A percentile compares a stretch with the other conserved stretches of the same genome.
Conservation (phyloP, 2,113 vertebrate species). For the Corydoras sp. region DNA sequence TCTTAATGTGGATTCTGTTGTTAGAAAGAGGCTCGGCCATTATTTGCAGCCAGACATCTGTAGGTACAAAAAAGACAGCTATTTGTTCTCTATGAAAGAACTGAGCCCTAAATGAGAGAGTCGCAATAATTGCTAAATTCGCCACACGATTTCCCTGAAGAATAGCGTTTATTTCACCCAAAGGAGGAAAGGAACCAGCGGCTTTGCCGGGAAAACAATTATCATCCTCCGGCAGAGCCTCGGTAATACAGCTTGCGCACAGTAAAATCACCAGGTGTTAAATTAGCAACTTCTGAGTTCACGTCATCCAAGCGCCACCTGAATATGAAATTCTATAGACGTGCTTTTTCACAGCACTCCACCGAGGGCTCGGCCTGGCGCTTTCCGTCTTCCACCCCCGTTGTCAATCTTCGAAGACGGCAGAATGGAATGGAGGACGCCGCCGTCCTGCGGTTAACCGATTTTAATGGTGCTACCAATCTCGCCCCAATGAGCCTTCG, state of each 20-base stretch:
- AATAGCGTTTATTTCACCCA: constrained; percentile 21
- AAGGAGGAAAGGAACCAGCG: neutral
- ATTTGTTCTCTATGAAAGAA: constrained; percentile 2
- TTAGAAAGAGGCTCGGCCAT: neutral
- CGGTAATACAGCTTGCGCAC: constrained; percentile 1
- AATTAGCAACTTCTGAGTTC: constrained; percentile 18
- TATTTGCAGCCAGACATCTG: constrained; percentile 13
- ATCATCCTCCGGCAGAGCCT: constrained; percentile 12
- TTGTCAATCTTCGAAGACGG: constrained; percentile 1
- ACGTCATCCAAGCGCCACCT: neutral
- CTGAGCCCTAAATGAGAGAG: constrained; percentile 10
- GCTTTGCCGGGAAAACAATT: constrained; percentile 11
- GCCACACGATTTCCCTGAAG: constrained; percentile 5
- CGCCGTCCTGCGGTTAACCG: constrained; percentile 27
- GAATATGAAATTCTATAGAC: neutral
- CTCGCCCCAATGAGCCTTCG: constrained; percentile 23
- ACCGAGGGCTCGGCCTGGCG: neutral
- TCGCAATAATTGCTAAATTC: constrained; percentile 23
- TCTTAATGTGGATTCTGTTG: constrained; percentile 8
- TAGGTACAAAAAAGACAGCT: neutral
- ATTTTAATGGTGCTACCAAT: constrained; percentile 12
- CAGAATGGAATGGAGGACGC: constrained; percentile 4
- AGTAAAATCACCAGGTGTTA: constrained; percentile 30
- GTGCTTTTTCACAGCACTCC: neutral
- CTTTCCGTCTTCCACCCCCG: constrained; percentile 7